Evolutionary conservation across 2,888 invertebrate genomes (phyloP), one percentile per base, ranked within the genome.

Genomic region (Cetonia aurata): DNA sequence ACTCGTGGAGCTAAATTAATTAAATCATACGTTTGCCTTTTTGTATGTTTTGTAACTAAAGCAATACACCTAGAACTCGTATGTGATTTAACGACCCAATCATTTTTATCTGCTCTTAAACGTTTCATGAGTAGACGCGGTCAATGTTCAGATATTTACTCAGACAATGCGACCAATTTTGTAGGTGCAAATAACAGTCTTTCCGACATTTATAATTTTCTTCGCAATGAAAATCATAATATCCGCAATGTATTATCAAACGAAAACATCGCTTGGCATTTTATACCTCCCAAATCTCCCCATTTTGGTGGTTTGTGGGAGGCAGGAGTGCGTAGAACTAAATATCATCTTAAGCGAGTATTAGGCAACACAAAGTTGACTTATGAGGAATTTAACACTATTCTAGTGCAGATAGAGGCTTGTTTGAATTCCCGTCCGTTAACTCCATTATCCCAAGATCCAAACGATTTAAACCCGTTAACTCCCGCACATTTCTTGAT

Each of bases 401-500:
- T 75, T 3, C 33, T 77, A 6, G 67, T 57, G 6, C 77, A 78
- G 53, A 77, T 79, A 10, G 77, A 79, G 67, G 75, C 76, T 3
- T 69, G 72, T 6, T 56, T 78, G 6, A 78, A 79, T 68, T 79
- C 77, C 0, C 19, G 78, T 19, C 79, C 77, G 6, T 25, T 79
- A 2, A 70, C 72, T 10, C 73, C 77, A 8, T 19, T 78, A 12
- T 77, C 78, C 0, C 31, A 66, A 6, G 77, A 79, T 71, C 74
- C 77, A 0, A 55, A 67, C 10, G 78, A 79, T 55, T 66, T 76
- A 1, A 37, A 71, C 1, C 73, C 74, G 6, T 72, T 80, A 0
- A 79, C 78, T 0, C 80, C 80, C 12, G 79, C 77, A 3, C 81
- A 82, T 67, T 80, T 82, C 56, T 70, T 82, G 0, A 77, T 80